Percentiles rank a stretch among this genome's conserved stretches.
These are phyloP conservation scores for Drosophila parabipectinata DNA, from an alignment of 1,140 invertebrate genomes.

Conservation along the genomic window DNA sequence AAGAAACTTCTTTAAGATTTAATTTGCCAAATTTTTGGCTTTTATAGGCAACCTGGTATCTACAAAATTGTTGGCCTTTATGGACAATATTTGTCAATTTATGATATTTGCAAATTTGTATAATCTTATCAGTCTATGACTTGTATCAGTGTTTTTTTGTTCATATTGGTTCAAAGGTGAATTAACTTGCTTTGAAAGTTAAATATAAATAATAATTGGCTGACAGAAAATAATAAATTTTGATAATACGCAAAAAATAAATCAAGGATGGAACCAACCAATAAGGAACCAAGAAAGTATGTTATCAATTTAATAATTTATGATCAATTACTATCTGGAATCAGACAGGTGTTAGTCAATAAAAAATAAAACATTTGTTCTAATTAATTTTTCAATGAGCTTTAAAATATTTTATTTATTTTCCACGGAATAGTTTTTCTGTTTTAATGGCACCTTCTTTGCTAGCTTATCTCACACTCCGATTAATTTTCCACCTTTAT, in stretches of 20 bases:
- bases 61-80: no score
- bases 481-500: constrained; percentile 47
- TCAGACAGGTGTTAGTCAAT: no score
- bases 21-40: neutral
- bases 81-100: no score
- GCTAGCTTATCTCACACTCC: neutral
- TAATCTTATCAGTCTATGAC: neutral
- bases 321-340: no score
- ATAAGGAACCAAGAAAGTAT: neutral
- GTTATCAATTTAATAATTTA: neutral
- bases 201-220: no score
- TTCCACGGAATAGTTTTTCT: neutral
- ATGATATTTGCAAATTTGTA: no score
- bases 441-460: neutral
- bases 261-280: no score
- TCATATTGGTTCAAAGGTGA: neutral
- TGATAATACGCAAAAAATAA: no score
- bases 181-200: no score
- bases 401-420: neutral
- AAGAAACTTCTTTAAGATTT: neutral
- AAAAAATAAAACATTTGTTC: neutral
- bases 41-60: neutral
- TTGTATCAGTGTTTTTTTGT: neutral
- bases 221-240: no score
- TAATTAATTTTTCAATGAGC: neutral